phyloP scores from a whole-genome alignment of 2,797 vertebrate species.

The Kryptolebias ocellatus region DNA sequence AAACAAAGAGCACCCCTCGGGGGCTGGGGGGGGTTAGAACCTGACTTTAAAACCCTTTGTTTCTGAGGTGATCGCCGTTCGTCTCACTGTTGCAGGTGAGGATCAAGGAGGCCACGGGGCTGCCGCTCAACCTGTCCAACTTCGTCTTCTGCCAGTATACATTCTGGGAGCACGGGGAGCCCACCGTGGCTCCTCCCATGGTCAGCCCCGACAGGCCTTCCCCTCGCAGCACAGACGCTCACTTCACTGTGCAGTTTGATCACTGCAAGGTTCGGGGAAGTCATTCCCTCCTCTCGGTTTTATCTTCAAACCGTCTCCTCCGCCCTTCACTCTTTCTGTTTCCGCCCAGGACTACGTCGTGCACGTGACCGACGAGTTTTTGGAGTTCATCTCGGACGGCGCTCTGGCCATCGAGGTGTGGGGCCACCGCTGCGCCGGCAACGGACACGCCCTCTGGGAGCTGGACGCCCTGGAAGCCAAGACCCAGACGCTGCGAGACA shows the following conservation, averaged over 20 bases:
- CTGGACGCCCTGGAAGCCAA: conserved; percentile 92
- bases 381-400: conserved; percentile 97
- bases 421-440: conserved; percentile 95
- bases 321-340: conserved; percentile 15
- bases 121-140: conserved; percentile 94
- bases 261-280: conserved; percentile 88
- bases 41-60: background rate
- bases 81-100: conserved; percentile 83
- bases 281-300: background rate
- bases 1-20: background rate
- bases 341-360: conserved; percentile 89
- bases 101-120: conserved; percentile 94
- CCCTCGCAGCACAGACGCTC: conserved; percentile 85
- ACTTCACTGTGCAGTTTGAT: conserved; percentile 92
- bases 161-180: conserved; percentile 93
- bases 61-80: background rate
- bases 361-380: conserved; percentile 93
- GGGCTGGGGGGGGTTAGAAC: background rate
- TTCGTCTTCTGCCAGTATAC: conserved; percentile 99
- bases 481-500: conserved; percentile 91
- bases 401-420: conserved; percentile 96
- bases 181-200: conserved; percentile 92
- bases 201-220: conserved; percentile 93
- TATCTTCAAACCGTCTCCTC: background rate
- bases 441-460: conserved; percentile 90